Evolutionary conservation across 2,888 invertebrate genomes (phyloP).

Genomic region (Bruchidius siliquastri): DNA sequence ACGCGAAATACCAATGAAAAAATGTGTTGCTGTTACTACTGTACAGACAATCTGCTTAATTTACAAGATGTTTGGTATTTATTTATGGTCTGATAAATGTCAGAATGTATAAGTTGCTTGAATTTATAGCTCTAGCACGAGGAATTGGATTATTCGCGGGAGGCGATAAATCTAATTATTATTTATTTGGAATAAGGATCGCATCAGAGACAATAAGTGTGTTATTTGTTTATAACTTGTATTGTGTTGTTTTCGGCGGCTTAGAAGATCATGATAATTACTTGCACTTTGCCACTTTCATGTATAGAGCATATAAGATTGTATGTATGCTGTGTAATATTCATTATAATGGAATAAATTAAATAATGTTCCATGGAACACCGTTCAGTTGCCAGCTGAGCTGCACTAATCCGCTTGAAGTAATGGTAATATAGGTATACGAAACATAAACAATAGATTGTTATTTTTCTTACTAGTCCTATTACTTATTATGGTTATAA

Average conservation of each 20-base stretch:
- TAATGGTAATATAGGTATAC: too few relatives aligned
- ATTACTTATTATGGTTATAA: too few relatives aligned
- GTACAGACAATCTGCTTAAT: neutral
- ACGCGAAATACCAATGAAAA: neutral
- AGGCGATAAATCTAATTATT: neutral
- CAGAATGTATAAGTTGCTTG: neutral
- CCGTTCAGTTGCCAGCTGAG: too few relatives aligned
- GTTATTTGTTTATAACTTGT: neutral
- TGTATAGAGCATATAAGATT: too few relatives aligned
- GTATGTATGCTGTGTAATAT: too few relatives aligned
- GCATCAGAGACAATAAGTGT: neutral
- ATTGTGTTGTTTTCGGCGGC: neutral
- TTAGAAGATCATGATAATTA: too few relatives aligned
- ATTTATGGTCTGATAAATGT: neutral
- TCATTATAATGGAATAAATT: too few relatives aligned
- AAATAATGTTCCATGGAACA: too few relatives aligned
- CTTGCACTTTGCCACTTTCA: too few relatives aligned
- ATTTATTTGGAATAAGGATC: neutral
- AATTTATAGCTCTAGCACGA: neutral
- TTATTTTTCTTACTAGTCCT: too few relatives aligned
- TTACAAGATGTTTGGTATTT: neutral
- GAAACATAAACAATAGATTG: too few relatives aligned
- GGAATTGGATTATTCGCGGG: neutral
- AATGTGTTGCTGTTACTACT: neutral
- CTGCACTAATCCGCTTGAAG: too few relatives aligned